Base-by-base conservation (phyloP, 2,888 invertebrate genomes). In the Clusia tigrina region DNA sequence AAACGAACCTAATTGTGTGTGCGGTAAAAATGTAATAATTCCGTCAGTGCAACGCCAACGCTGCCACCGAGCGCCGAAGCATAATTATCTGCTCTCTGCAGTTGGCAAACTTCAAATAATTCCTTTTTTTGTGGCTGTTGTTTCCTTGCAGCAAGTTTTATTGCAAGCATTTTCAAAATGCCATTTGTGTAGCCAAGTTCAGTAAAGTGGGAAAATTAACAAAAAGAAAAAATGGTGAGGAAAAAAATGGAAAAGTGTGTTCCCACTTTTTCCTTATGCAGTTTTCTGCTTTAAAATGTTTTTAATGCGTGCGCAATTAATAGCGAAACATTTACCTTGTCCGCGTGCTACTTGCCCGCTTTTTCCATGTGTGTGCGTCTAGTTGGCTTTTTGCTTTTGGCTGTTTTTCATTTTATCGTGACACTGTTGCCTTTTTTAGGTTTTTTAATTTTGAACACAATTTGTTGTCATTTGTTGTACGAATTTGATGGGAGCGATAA, bases 301-400 rank as follows among this genome's bases (percentile, higher is more conserved):
- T n/a, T 24, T 54, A 60, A 60, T 60, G 54, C 60, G 60, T 56
- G 60, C 55, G 48, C 55, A 64, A 67, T 67, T 64, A 67, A 64
- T 64, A 62, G 62, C 51, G 54, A 62, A 64, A 62, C 62, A 67
- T 64, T 67, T 62, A 26, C 18, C 48, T 12, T 48, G 20, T 22
- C 15, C 15, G 6, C n/a, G n/a, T 48, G 15, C 48, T 22, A 18
- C 48, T 20, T 42, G 9, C 22, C 22, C 5, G 22, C 48, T 48
- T 48, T 48, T 20, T 48, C 22, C 22, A 48, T 20, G 3, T 48
- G 2, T 22, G 18, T 48, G 3, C 20, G 22, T 48, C 22, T 48
- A 18, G n/a, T n/a, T n/a, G n/a, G n/a, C n/a, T n/a, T n/a, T n/a
- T 48, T 22, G 5, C 15, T 48, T 32, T 32, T 48, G 18, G 42